Evolutionary conservation across 2,113 vertebrate species (phyloP).

Genomic region (Ameiurus melas): DNA sequence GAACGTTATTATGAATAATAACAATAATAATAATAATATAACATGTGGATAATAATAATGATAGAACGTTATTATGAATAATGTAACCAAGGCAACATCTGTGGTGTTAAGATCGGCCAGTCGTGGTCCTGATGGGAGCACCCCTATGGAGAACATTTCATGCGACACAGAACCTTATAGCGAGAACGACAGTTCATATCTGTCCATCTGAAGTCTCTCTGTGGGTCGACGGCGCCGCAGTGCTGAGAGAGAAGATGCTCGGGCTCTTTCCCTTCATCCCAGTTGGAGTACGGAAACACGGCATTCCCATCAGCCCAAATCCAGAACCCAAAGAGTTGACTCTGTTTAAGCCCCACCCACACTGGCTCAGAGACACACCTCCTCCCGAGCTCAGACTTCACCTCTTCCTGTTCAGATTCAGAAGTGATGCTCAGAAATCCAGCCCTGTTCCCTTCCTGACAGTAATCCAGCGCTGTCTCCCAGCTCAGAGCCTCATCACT

Average conservation of each 20-base stretch:
- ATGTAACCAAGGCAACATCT: too few species aligned
- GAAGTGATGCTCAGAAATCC: slow-evolving; percentile 52
- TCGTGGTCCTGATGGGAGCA: too few species aligned
- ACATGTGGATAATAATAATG: too few species aligned
- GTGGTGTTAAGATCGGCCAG: too few species aligned
- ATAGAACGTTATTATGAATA: too few species aligned
- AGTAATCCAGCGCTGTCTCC: slow-evolving; percentile 57
- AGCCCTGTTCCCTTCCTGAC: fast-evolving
- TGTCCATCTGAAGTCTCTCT: slow-evolving; percentile 28
- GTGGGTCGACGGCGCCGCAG: slow-evolving; percentile 53
- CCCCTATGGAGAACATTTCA: background rate
- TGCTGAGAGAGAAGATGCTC: slow-evolving; percentile 34
- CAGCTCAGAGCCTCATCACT: background rate
- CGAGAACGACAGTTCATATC: slow-evolving; percentile 48
- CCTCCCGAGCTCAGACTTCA: background rate
- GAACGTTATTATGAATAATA: too few species aligned
- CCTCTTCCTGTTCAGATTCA: background rate
- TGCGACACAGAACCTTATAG: background rate
- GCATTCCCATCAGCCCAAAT: slow-evolving; percentile 55
- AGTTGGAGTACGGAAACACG: slow-evolving; percentile 47
- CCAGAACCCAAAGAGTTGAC: slow-evolving; percentile 65
- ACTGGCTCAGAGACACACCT: background rate
- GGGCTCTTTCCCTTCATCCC: slow-evolving; percentile 23
- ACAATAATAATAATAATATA: too few species aligned
- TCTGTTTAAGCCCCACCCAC: slow-evolving; percentile 68